A percentile compares a stretch with the other conserved stretches of the same genome.
Conservation (phyloP, 2,113 vertebrate species). For the Mugil cephalus region DNA sequence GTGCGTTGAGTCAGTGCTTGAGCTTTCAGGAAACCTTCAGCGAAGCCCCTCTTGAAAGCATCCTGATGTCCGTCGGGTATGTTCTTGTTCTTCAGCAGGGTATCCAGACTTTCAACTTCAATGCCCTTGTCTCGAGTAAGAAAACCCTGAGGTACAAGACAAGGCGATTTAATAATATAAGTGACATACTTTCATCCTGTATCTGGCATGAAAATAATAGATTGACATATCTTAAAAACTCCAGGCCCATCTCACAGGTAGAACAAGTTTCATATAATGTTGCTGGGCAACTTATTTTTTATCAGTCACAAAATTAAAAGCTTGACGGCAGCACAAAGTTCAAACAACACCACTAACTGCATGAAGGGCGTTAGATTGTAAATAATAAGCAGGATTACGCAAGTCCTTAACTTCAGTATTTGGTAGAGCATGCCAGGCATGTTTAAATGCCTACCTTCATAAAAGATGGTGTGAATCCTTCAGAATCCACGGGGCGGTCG, state of each 20-base stretch:
- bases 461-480: slow-evolving; percentile 88
- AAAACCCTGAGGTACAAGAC: slow-evolving; percentile 84
- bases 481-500: slow-evolving; percentile 86
- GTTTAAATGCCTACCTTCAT: slow-evolving; percentile 86
- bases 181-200: no score
- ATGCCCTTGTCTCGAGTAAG: slow-evolving; percentile 88
- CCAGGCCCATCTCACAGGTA: no score
- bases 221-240: no score
- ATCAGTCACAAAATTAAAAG: no score
- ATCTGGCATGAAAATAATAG: no score
- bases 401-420: no score
- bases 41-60: slow-evolving; percentile 96
- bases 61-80: slow-evolving; percentile 93
- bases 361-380: no score
- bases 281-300: no score
- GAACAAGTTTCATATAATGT: no score
- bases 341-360: no score
- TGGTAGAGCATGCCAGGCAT: background rate
- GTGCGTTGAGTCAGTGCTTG: slow-evolving; percentile 93
- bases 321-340: no score
- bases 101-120: slow-evolving; percentile 91
- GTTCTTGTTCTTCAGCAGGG: slow-evolving; percentile 91
- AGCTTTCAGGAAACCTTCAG: slow-evolving; percentile 96
- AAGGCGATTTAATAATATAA: no score
- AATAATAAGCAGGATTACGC: background rate